Evolutionary conservation across 2,888 invertebrate genomes (phyloP).

Genomic region (Cosmia trapezina): DNA sequence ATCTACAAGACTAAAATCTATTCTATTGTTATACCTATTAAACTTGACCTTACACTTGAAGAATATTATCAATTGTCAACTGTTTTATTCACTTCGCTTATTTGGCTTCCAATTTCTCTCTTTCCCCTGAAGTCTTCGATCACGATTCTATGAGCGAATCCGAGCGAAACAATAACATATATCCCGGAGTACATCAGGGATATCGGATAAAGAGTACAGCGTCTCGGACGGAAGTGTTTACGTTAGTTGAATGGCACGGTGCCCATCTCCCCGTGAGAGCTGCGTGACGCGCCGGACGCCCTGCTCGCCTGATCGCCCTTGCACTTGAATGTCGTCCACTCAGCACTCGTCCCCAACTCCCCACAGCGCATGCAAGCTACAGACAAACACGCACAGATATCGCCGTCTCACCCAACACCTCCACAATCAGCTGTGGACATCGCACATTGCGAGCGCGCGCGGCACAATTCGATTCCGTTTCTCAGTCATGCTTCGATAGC

Average conservation of each 20-base stretch:
- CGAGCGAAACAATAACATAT: constrained; percentile 4
- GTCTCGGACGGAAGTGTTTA: constrained; percentile 68
- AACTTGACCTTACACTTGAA: constrained; percentile 4
- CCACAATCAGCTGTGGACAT: constrained; percentile 61
- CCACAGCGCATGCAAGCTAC: constrained; percentile 59
- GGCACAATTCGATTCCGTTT: constrained; percentile 22
- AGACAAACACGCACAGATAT: constrained; percentile 55
- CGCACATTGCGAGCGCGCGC: constrained; percentile 28
- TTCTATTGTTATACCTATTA: not conserved
- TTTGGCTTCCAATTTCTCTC: constrained; percentile 10
- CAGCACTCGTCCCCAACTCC: constrained; percentile 30
- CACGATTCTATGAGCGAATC: not conserved
- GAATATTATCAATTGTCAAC: constrained; percentile 10
- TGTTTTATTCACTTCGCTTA: constrained; percentile 1
- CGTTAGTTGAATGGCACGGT: constrained; percentile 67
- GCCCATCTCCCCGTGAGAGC: constrained; percentile 65
- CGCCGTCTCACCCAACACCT: constrained; percentile 47
- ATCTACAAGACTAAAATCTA: constrained; percentile 5
- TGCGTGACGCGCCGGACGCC: constrained; percentile 40
- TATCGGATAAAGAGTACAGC: constrained; percentile 32
- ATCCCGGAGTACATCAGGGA: constrained; percentile 5
- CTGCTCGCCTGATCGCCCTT: constrained; percentile 64
- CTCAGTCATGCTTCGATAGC: constrained; percentile 86
- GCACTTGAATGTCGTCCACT: constrained; percentile 70
- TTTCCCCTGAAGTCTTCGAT: constrained; percentile 14